Percentiles rank a stretch among this genome's conserved stretches.
Evolutionary conservation across 2,113 vertebrate species (phyloP).

Genomic region (Macquaria australasica): DNA sequence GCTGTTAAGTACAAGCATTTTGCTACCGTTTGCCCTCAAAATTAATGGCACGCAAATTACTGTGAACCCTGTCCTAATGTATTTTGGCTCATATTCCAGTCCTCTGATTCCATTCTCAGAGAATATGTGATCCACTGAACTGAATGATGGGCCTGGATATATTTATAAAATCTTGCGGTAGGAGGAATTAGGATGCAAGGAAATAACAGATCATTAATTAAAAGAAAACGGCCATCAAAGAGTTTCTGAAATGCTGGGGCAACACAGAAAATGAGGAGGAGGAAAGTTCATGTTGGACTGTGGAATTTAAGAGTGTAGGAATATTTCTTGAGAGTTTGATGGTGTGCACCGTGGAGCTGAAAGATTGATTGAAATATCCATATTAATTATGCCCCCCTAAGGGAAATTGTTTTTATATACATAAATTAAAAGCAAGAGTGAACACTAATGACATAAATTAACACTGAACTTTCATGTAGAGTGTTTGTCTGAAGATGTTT

Average conservation of each 20-base stretch:
- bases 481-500: background rate
- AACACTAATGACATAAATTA: background rate
- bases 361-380: background rate
- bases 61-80: conserved; percentile 56
- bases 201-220: conserved; percentile 31
- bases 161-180: conserved; percentile 44
- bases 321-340: background rate
- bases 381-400: background rate
- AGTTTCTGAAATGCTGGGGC: conserved; percentile 6
- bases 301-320: background rate
- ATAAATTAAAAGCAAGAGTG: conserved; percentile 5
- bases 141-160: conserved; percentile 39
- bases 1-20: conserved; percentile 36
- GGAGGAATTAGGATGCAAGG: conserved; percentile 10
- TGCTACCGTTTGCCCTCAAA: conserved; percentile 59
- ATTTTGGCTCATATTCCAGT: conserved; percentile 57
- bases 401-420: background rate
- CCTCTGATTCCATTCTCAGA: conserved; percentile 42
- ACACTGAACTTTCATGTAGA: background rate
- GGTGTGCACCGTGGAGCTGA: background rate
- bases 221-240: conserved; percentile 44
- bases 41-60: conserved; percentile 67
- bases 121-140: conserved; percentile 29
- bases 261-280: background rate
- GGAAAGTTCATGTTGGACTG: background rate